Base-by-base conservation (phyloP, 2,113 vertebrate genomes). In the Athene noctua region DNA sequence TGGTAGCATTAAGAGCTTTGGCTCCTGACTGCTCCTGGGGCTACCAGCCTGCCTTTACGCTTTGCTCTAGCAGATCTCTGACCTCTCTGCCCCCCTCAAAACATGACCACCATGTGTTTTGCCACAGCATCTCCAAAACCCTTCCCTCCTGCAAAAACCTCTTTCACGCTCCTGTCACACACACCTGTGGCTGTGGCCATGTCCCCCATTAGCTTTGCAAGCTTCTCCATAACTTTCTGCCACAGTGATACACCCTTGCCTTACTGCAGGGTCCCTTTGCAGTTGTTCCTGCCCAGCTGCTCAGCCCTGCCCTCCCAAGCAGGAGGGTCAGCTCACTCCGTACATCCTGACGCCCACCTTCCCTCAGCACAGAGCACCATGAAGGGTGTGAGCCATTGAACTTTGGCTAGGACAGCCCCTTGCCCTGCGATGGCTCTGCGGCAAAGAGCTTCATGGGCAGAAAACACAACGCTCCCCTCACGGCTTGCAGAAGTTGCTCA, bases 341-440 rank as follows among this genome's bases (percentile, higher is more conserved):
- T 29, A 1, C 4, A 15, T 46, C 20, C 42, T 14, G 18, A 46
- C 21, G 32, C 38, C 38, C 9, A 7, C 47, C 15, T 62, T 3
- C 13, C 22, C 15, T 10, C 6, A 25, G 15, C 6, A 2, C 3
- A 1, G 11, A 67, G 32, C 47, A 13, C 4, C 10, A 3, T 0
- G 0, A 68, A 11, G 52, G n/a, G 10, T 27, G 9, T 1, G 8
- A 44, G 55, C 3, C 40, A 30, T 19, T 0, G 0, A 2, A 4
- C 18, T 57, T 80, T 0, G 4, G 52, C n/a, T 38, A 34, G 26
- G 10, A 44, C 7, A 49, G 34, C 21, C 65, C 68, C 65, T 15
- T 71, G 36, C 34, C 34, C 34, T 15, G 30, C 0, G 0, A 47
- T 2, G 32, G 68, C 61, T 65, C 26, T 0, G 0, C 8, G 23